Evolutionary conservation across 2,113 vertebrate genomes (phyloP).

Genomic region (Uria aalge): DNA sequence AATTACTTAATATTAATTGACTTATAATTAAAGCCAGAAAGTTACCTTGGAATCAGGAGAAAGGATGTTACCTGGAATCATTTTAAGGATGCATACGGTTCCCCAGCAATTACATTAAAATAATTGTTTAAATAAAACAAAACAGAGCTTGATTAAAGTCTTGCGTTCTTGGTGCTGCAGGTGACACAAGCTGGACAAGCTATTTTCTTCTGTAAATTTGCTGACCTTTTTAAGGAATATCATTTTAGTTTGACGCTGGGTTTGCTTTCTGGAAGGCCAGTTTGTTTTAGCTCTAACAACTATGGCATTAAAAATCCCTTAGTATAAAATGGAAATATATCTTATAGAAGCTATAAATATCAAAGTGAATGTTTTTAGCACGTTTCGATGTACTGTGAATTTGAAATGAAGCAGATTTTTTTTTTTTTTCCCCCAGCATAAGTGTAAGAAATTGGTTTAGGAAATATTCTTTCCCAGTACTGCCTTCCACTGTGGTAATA

Average conservation of each 20-base stretch:
- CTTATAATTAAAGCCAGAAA: conserved; percentile 76
- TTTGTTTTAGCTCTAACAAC: conserved; percentile 17
- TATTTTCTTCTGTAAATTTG: not conserved
- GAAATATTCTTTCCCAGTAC: not conserved
- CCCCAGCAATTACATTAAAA: conserved; percentile 50
- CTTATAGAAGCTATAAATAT: not conserved
- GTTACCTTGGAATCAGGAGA: conserved; percentile 71
- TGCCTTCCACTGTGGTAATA: not conserved
- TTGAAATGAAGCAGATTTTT: conserved; percentile 6
- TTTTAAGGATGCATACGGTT: conserved; percentile 43
- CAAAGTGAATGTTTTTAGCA: not conserved
- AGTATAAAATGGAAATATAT: conserved; percentile 11
- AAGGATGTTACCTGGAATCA: conserved; percentile 7
- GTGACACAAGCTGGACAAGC: not conserved
- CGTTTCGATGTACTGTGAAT: not conserved
- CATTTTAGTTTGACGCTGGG: not conserved
- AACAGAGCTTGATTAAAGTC: not conserved
- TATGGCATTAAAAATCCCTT: not conserved
- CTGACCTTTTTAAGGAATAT: not conserved
- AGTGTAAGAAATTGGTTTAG: conserved; percentile 8
- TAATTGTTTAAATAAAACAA: conserved; percentile 45
- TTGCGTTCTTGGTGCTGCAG: not conserved
- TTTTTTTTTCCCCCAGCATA: not conserved
- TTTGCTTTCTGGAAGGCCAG: conserved; percentile 34
- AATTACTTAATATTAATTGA: conserved; percentile 75